Percentiles rank a stretch among this genome's conserved stretches.
These are phyloP conservation scores for Syngnathus floridae DNA, from an alignment of 2,113 vertebrate genomes.

Conservation along the genomic window DNA sequence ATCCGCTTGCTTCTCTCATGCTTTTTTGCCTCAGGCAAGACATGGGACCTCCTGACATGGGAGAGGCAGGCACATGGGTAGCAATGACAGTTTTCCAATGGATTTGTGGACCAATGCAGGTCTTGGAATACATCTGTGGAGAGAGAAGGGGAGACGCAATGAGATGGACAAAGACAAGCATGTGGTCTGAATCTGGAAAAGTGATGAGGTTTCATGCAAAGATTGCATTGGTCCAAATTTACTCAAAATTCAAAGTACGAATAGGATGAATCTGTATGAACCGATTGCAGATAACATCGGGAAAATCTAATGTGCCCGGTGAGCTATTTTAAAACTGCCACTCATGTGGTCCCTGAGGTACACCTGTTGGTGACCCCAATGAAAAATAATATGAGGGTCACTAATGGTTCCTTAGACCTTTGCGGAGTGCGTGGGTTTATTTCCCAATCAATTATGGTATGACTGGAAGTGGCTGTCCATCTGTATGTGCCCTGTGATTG, in stretches of 20 bases:
- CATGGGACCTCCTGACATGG: conserved; percentile 63
- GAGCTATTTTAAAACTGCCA: no score
- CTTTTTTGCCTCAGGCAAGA: conserved; percentile 54
- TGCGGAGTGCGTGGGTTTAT: no score
- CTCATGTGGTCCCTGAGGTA: no score
- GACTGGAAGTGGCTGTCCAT: no score
- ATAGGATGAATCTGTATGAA: not conserved
- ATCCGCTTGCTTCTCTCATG: conserved; percentile 19
- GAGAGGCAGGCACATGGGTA: conserved; percentile 50
- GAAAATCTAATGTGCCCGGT: no score
- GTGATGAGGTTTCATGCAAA: not conserved
- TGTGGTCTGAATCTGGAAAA: not conserved
- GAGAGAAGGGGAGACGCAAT: not conserved
- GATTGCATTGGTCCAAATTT: not conserved
- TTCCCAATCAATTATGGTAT: no score
- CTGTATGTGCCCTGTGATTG: no score
- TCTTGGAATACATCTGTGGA: conserved; percentile 29
- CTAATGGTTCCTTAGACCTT: no score
- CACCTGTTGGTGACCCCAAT: no score
- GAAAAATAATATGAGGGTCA: no score
- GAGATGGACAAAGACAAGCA: not conserved
- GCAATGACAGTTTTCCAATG: conserved; percentile 63
- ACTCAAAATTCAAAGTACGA: not conserved
- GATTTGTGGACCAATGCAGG: conserved; percentile 39
- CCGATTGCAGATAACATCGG: not conserved